Evolutionary conservation across 1,140 invertebrate genomes (phyloP).

Genomic region (Zaprionus camerounensis): DNA sequence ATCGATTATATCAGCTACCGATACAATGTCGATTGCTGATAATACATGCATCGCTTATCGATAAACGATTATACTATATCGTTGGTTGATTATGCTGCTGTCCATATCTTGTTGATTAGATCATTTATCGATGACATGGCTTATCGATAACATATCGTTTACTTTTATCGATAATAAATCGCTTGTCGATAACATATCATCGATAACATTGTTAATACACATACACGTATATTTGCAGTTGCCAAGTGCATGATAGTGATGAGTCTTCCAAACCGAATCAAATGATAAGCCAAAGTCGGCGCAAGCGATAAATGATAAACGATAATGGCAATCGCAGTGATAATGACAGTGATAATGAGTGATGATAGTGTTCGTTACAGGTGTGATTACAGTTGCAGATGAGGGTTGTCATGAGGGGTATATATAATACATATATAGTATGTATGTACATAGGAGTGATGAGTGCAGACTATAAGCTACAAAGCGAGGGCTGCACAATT

Average conservation of each 20-base stretch:
- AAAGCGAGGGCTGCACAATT: conserved; percentile 1
- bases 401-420: background rate
- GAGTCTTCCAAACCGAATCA: conserved; percentile 23
- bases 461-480: background rate
- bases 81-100: too few relatives aligned
- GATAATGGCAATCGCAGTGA: conserved; percentile 1
- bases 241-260: conserved; percentile 29
- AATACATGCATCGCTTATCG: too few relatives aligned
- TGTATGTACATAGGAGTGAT: background rate
- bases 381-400: conserved; percentile 4
- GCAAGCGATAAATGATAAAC: conserved; percentile 3
- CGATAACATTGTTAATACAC: conserved; percentile 8
- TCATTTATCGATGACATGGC: background rate
- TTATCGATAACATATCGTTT: background rate
- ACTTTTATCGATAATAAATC: background rate
- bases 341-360: conserved; percentile 20
- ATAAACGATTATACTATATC: too few relatives aligned
- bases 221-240: background rate
- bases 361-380: conserved; percentile 17
- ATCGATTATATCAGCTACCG: too few relatives aligned
- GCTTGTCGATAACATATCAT: background rate
- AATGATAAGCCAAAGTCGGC: conserved; percentile 21
- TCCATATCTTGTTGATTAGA: background rate
- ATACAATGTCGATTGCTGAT: too few relatives aligned
- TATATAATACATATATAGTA: too few relatives aligned